Evolutionary conservation across 2,888 invertebrate species (phyloP).

Genomic region (Drosophila barbarae): DNA sequence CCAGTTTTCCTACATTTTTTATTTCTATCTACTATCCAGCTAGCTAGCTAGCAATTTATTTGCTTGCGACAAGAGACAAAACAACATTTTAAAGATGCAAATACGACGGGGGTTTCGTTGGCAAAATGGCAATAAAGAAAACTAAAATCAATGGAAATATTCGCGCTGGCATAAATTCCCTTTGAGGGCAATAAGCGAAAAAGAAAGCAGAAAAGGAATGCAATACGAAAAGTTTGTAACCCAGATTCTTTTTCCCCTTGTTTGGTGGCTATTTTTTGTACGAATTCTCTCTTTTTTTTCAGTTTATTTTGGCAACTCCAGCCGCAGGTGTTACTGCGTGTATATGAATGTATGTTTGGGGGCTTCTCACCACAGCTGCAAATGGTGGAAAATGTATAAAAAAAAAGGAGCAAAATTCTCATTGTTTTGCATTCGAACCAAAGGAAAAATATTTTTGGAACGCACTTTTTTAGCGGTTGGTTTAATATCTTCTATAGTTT

Average conservation of each 20-base stretch:
- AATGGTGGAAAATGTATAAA: conserved; percentile 61
- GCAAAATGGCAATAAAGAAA: conserved; percentile 64
- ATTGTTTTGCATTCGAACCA: conserved; percentile 41
- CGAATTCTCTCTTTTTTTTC: conserved; percentile 8
- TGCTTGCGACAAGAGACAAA: conserved; percentile 43
- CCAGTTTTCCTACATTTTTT: conserved; percentile 3
- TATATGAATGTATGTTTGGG: conserved; percentile 21
- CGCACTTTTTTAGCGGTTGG: conserved; percentile 41
- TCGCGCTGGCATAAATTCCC: conserved; percentile 70
- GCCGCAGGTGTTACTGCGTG: conserved; percentile 27
- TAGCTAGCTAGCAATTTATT: conserved; percentile 59
- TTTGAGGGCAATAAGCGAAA: conserved; percentile 33
- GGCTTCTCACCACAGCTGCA: conserved; percentile 58
- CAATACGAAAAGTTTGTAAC: conserved; percentile 65
- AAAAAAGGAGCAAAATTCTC: conserved; percentile 44
- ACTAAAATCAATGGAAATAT: conserved; percentile 71
- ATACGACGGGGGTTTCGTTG: conserved; percentile 15
- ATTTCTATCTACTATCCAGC: conserved; percentile 13
- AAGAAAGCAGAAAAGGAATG: conserved; percentile 34
- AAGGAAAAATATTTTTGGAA: conserved; percentile 48
- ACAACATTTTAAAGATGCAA: conserved; percentile 57
- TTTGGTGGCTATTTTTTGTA: conserved; percentile 19
- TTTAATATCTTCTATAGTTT: conserved; percentile 6
- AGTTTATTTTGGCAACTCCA: conserved; percentile 14
- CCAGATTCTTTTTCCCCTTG: conserved; percentile 56